A percentile compares a stretch with the other conserved stretches of the same genome.
phyloP scores from a whole-genome alignment of 1,140 invertebrate genomes.

The Drosophila gunungcola region DNA sequence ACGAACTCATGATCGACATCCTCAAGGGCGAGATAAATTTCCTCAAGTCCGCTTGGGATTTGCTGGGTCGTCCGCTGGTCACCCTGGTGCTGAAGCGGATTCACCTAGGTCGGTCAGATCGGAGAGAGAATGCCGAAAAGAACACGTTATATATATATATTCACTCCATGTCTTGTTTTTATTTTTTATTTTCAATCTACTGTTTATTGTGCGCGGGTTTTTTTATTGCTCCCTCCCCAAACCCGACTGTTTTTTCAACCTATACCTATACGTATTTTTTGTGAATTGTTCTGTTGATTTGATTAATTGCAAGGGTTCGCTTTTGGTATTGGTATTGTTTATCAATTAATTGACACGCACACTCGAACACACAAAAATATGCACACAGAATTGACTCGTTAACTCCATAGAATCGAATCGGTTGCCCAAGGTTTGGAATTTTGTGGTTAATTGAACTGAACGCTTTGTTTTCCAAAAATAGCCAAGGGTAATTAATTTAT shows the following conservation, averaged over 20 bases:
- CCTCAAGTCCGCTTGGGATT: slow-evolving; percentile 97
- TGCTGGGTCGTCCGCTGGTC: slow-evolving; percentile 95
- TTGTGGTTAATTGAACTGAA: neutral
- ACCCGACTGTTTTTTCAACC: slow-evolving; percentile 10
- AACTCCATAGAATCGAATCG: slow-evolving; percentile 25
- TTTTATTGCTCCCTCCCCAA: slow-evolving; percentile 4
- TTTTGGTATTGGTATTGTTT: slow-evolving; percentile 53
- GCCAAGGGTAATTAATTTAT: neutral
- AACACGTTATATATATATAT: neutral
- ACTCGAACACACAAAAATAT: slow-evolving; percentile 24
- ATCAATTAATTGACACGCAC: slow-evolving; percentile 42
- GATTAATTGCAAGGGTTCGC: slow-evolving; percentile 53
- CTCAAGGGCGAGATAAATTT: slow-evolving; percentile 98
- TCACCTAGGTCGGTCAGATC: slow-evolving; percentile 93
- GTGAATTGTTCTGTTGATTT: slow-evolving; percentile 34
- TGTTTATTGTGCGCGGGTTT: slow-evolving; percentile 36
- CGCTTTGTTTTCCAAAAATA: slow-evolving; percentile 1
- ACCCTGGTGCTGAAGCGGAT: slow-evolving; percentile 94
- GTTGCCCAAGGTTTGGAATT: slow-evolving; percentile 16
- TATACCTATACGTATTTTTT: slow-evolving; percentile 1
- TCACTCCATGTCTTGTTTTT: slow-evolving; percentile 26
- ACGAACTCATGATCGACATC: slow-evolving; percentile 98
- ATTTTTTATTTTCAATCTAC: slow-evolving; percentile 13
- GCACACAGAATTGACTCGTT: slow-evolving; percentile 34
- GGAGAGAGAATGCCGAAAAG: slow-evolving; percentile 3